A percentile compares a stretch with the other conserved stretches of the same genome.
phyloP scores from a whole-genome alignment of 2,797 vertebrate genomes.

The Stomatorhinus walkeri region DNA sequence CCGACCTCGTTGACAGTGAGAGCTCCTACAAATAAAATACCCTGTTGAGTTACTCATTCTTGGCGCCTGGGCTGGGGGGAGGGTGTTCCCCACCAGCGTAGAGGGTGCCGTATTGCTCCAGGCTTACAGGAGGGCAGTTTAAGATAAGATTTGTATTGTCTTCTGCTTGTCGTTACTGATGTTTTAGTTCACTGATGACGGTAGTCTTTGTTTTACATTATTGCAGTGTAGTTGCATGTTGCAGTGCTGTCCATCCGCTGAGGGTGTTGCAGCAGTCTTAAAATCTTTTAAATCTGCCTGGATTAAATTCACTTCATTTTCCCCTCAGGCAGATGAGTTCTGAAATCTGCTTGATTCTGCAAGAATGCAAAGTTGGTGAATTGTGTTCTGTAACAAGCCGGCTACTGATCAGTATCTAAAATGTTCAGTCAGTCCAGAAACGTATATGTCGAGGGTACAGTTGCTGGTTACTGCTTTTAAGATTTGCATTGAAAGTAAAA shows the following conservation, averaged over 20 bases:
- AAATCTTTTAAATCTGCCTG: neutral
- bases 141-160: neutral
- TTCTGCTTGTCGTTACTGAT: neutral
- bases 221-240: neutral
- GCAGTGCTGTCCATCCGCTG: neutral
- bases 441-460: neutral
- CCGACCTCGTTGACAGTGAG: neutral
- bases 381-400: neutral
- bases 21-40: neutral
- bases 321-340: neutral
- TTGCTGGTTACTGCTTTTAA: neutral
- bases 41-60: neutral
- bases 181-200: neutral
- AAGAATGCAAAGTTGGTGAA: neutral
- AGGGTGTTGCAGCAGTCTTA: neutral
- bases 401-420: neutral
- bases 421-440: neutral
- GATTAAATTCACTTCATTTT: neutral
- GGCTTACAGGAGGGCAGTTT: neutral
- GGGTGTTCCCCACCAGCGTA: neutral
- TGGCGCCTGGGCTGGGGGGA: neutral
- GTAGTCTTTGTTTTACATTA: neutral
- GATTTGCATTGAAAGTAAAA: neutral
- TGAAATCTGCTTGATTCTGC: neutral
- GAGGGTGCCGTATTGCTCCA: neutral